A percentile compares a stretch with the other conserved stretches of the same genome.
These are phyloP conservation scores for Leucophenga montana DNA, from an alignment of 2,888 invertebrate genomes.

Conservation along the genomic window DNA sequence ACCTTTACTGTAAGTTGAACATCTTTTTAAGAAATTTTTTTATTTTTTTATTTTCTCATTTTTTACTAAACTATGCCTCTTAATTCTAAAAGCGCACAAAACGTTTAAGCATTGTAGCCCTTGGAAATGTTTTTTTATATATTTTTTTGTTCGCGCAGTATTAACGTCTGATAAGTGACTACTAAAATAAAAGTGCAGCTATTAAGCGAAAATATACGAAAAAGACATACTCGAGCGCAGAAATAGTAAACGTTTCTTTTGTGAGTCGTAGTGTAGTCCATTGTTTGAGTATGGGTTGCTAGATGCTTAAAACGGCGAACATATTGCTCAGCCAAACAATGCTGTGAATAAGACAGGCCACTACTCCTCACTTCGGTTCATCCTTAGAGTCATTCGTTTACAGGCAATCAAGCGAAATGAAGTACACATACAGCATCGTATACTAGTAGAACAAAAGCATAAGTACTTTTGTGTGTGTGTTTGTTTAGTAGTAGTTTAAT, in stretches of 20 bases:
- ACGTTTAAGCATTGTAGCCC: too few relatives aligned
- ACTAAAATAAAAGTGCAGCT: constrained; percentile 22
- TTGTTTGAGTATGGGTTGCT: neutral
- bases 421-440: neutral
- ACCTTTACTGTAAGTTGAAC: constrained; percentile 35
- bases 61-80: too few relatives aligned
- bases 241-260: neutral
- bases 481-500: constrained; percentile 19
- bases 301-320: neutral
- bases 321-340: neutral
- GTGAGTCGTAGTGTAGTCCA: neutral
- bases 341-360: neutral
- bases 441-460: neutral
- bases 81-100: too few relatives aligned
- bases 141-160: too few relatives aligned
- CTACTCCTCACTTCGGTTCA: neutral
- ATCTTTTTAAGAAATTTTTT: neutral
- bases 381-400: neutral
- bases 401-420: constrained; percentile 9
- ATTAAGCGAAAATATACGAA: neutral
- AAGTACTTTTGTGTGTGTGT: neutral
- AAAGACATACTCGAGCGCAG: neutral
- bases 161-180: constrained; percentile 10
- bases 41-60: too few relatives aligned
- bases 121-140: too few relatives aligned